Evolutionary conservation across 1,140 invertebrate genomes (phyloP).

Genomic region (Penaeus chinensis): DNA sequence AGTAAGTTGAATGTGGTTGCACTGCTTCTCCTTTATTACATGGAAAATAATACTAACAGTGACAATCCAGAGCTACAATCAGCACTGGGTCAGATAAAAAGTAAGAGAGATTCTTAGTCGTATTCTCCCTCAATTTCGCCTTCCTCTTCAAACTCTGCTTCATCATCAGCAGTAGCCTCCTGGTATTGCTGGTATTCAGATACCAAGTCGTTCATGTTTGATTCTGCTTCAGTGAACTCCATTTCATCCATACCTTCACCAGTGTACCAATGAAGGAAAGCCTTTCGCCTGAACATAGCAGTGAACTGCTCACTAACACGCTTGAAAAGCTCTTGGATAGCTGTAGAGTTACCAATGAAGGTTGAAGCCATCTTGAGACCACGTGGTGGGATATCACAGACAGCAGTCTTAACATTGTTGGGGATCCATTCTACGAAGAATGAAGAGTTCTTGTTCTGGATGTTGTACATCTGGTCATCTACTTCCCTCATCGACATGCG

Average conservation of each 20-base stretch:
- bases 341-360: slow-evolving; percentile 54
- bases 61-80: no score
- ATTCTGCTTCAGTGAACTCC: slow-evolving; percentile 57
- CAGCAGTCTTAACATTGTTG: slow-evolving; percentile 52
- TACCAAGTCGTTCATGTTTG: slow-evolving; percentile 53
- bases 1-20: no score
- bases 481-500: slow-evolving; percentile 57
- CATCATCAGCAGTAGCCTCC: slow-evolving; percentile 53
- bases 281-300: slow-evolving; percentile 53
- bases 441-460: slow-evolving; percentile 56
- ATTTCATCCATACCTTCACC: slow-evolving; percentile 58
- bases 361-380: slow-evolving; percentile 52
- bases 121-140: slow-evolving; percentile 53
- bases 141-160: slow-evolving; percentile 56
- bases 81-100: no score
- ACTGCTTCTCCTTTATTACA: no score
- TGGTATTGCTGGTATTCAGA: slow-evolving; percentile 57
- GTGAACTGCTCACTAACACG: slow-evolving; percentile 54
- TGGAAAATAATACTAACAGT: no score
- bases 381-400: slow-evolving; percentile 53
- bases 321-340: slow-evolving; percentile 55
- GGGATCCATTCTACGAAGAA: slow-evolving; percentile 58
- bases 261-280: slow-evolving; percentile 59
- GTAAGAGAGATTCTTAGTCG: slow-evolving; percentile 27
- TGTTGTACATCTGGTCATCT: slow-evolving; percentile 57